Conservation (phyloP, 2,797 vertebrate genomes). For the Sebastes itinus region DNA sequence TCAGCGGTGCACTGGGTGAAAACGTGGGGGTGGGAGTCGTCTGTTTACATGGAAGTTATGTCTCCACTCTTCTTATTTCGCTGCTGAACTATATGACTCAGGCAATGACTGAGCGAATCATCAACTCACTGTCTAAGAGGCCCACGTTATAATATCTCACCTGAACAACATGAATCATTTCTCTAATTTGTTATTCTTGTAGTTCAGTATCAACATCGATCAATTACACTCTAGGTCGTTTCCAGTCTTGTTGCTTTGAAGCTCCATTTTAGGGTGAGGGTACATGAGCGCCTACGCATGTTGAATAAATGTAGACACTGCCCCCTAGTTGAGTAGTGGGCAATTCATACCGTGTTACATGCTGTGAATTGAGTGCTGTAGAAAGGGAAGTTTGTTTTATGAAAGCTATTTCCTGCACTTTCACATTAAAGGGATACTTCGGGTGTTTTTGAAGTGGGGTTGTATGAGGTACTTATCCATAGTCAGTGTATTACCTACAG, state of each 20-base stretch:
- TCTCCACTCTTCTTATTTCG: slow-evolving; percentile 34
- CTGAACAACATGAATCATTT: neutral
- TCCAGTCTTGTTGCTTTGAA: neutral
- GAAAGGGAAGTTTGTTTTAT: neutral
- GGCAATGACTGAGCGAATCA: slow-evolving; percentile 34
- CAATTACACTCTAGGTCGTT: neutral
- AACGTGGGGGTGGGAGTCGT: slow-evolving; percentile 53
- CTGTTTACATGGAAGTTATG: slow-evolving; percentile 49
- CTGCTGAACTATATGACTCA: slow-evolving; percentile 50
- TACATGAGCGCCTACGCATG: neutral
- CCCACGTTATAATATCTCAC: slow-evolving; percentile 3
- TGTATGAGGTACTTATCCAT: neutral
- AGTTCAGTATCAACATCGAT: neutral
- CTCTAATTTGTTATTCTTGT: neutral
- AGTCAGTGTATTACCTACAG: neutral
- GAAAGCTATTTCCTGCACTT: neutral
- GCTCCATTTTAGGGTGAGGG: slow-evolving; percentile 17
- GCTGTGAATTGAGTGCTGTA: neutral
- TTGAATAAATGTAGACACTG: slow-evolving; percentile 24
- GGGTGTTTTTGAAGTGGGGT: neutral
- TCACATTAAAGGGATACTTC: neutral
- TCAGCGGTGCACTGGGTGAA: slow-evolving; percentile 29
- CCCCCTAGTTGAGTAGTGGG: slow-evolving; percentile 29
- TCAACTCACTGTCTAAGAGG: slow-evolving; percentile 25
- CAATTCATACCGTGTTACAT: neutral